phyloP scores from a whole-genome alignment of 2,888 invertebrate species.

The Stramonita haemastoma region DNA sequence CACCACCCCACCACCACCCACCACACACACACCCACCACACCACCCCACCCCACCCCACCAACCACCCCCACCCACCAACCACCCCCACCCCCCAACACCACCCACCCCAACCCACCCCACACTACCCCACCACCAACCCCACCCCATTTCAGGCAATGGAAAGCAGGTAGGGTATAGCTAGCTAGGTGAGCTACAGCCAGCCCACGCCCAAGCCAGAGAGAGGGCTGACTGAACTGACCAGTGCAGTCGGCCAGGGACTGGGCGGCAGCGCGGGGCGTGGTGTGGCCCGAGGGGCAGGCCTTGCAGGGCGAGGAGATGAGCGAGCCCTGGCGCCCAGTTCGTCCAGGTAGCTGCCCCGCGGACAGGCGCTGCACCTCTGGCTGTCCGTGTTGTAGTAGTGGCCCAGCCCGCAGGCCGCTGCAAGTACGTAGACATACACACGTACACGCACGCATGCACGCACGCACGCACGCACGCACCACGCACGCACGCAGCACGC shows the following conservation, averaged over 20 bases:
- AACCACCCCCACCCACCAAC: no score
- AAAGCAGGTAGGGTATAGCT: no score
- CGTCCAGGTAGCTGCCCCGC: constrained; percentile 53
- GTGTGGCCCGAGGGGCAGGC: constrained; percentile 50
- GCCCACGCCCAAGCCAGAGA: no score
- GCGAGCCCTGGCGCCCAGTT: constrained; percentile 42
- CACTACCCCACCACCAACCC: no score
- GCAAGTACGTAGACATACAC: constrained; percentile 27
- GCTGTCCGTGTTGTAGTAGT: constrained; percentile 51
- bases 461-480: neutral
- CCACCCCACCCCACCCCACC: no score
- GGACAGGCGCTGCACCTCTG: constrained; percentile 56
- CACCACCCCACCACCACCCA: no score
- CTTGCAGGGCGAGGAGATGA: constrained; percentile 46
- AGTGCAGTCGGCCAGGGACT: constrained; percentile 45
- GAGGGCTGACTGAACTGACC: constrained; percentile 34
- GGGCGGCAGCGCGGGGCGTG: constrained; percentile 48
- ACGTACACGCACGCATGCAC: neutral
- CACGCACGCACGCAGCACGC: neutral
- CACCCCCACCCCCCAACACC: no score
- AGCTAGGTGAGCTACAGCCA: no score
- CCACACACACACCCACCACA: no score
- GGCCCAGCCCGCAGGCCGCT: constrained; percentile 62
- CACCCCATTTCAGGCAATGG: no score
- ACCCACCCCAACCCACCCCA: no score